phyloP scores from a whole-genome alignment of 2,888 invertebrate species.

The Xestobium rufovillosum region DNA sequence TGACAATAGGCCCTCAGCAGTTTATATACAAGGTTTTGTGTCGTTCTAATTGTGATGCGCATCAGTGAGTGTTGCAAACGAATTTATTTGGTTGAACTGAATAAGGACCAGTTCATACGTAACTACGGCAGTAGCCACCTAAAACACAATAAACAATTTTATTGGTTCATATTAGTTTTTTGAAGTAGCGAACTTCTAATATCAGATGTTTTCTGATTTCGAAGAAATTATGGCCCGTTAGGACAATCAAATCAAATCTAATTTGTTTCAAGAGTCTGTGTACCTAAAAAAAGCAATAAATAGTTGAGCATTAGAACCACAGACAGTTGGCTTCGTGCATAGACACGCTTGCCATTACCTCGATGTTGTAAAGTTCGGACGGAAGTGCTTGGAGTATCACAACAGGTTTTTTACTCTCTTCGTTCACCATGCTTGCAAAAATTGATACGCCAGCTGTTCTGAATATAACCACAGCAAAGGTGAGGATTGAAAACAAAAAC shows the following conservation, averaged over 20 bases:
- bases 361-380: conserved; percentile 1
- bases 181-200: not conserved
- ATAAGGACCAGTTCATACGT: not conserved
- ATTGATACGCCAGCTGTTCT: not conserved
- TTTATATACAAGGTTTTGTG: too few species aligned
- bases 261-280: not conserved
- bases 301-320: not conserved
- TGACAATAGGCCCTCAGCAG: too few species aligned
- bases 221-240: conserved; percentile 1
- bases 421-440: not conserved
- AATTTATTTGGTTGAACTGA: conserved; percentile 2
- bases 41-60: too few species aligned
- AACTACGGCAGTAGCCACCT: not conserved
- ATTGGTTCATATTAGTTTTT: not conserved
- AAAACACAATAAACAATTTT: not conserved
- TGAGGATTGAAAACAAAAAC: not conserved
- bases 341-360: not conserved
- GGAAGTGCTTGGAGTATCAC: not conserved
- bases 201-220: not conserved
- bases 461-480: not conserved
- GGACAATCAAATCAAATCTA: not conserved
- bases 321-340: too few species aligned
- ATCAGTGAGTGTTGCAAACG: too few species aligned
- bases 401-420: not conserved
- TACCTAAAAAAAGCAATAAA: not conserved